These are phyloP conservation scores for Acromyrmex heyeri DNA, from an alignment of 1,140 invertebrate genomes.

Conservation along the genomic window DNA sequence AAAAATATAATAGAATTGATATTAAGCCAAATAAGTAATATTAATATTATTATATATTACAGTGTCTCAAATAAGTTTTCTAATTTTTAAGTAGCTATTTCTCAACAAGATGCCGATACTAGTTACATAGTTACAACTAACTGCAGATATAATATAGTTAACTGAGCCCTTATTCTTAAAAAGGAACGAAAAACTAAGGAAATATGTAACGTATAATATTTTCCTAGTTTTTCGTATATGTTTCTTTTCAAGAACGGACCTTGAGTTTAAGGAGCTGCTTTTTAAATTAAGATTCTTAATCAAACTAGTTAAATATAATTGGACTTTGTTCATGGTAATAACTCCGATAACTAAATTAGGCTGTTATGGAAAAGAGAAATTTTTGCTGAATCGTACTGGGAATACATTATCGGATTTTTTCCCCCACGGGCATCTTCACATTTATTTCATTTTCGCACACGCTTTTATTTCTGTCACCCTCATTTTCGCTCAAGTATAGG, in stretches of 20 bases:
- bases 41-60: slow-evolving; percentile 16
- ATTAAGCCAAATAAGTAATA: slow-evolving; percentile 16
- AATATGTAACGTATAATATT: too few species aligned
- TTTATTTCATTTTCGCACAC: not conserved
- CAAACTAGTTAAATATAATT: slow-evolving; percentile 1
- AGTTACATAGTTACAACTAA: not conserved
- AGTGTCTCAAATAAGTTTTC: not conserved
- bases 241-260: too few species aligned
- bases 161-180: too few species aligned
- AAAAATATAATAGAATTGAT: not conserved
- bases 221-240: too few species aligned
- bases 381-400: not conserved
- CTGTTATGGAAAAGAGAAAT: not conserved
- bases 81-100: not conserved
- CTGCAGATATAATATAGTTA: too few species aligned
- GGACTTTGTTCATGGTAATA: not conserved
- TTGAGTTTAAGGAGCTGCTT: not conserved
- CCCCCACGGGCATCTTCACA: not conserved
- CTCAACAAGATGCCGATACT: not conserved
- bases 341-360: not conserved
- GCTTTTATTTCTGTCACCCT: slow-evolving; percentile 17
- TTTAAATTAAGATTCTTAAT: slow-evolving; percentile 23
- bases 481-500: slow-evolving; percentile 12
- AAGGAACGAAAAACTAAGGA: too few species aligned
- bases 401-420: not conserved